phyloP scores from a whole-genome alignment of 2,888 invertebrate genomes.

The Physocephala rufipes region DNA sequence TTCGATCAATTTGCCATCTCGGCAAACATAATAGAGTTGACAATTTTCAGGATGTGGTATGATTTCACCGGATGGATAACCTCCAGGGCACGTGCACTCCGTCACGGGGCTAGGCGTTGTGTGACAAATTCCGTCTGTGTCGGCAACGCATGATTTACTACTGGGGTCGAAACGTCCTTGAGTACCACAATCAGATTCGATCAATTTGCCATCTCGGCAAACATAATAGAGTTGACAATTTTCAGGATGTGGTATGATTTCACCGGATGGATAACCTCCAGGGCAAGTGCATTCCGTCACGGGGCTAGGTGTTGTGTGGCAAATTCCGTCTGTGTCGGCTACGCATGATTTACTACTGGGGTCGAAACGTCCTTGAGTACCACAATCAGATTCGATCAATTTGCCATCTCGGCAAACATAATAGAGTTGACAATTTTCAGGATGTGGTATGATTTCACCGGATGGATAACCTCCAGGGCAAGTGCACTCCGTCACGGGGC shows the following conservation, averaged over 20 bases:
- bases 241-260: conserved; percentile 41
- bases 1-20: conserved; percentile 7
- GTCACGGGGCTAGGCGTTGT: not conserved
- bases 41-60: conserved; percentile 48
- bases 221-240: conserved; percentile 37
- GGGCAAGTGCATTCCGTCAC: conserved; percentile 43
- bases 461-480: conserved; percentile 44
- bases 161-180: conserved; percentile 21
- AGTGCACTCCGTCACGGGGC: conserved; percentile 31
- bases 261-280: conserved; percentile 42
- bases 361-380: conserved; percentile 29
- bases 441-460: conserved; percentile 45
- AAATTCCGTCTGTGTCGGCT: conserved; percentile 21
- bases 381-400: conserved; percentile 25
- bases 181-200: conserved; percentile 25
- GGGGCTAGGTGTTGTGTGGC: conserved; percentile 8
- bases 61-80: conserved; percentile 47
- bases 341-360: conserved; percentile 11
- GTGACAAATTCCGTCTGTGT: conserved; percentile 24
- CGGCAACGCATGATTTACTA: conserved; percentile 20
- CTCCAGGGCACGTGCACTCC: conserved; percentile 46
- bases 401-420: conserved; percentile 29
- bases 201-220: conserved; percentile 25
- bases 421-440: conserved; percentile 35
- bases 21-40: conserved; percentile 50